Evolutionary conservation across 1,140 invertebrate species (phyloP), one percentile per base, ranked within the genome.

Genomic region (Ooceraea biroi): DNA sequence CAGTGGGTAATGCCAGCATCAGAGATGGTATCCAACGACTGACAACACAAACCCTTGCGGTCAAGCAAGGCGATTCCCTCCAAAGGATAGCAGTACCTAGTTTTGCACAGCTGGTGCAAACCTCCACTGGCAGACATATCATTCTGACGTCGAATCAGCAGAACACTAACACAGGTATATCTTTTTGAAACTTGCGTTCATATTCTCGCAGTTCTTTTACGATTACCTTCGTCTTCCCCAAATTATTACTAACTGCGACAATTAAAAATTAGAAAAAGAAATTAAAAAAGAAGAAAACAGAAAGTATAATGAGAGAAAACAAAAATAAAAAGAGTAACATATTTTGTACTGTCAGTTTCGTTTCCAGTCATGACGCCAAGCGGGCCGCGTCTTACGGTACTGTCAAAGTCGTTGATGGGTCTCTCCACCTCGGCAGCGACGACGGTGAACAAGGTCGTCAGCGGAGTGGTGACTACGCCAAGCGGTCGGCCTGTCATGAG

Each of bases 41-140:
- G 48, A 76, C 93, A 17, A 91, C 93, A 10, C 93, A 94, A 73
- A 92, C 93, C 11, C 91, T 94, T n/a, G 94, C 93, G 11, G 90
- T 95, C 14, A 94, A 95, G 57, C 92, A 93, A 86, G 94, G 94
- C 68, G 94, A 94, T 91, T 94, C 93, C 94, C 93, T 94, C 88
- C 93, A 94, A 83, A 93, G 93, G 90, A 93, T 94, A 91, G 90
- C 95, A 78, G 94, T 95, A 61, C 95, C 95, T 55, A 90, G 95
- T 86, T 94, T 96, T 86, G 95, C 95, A 77, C 96, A 97, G 86
- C 92, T 97, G 46, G 96, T 97, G 19, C 96, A 97, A 91, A 97
- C 96, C 10, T 95, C 96, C 46, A 95, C 95, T 22, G 97, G 97
- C 44, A 96, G 96, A 90, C 96, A 96, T 92, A 94, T 97, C 61